Evolutionary conservation across 1,140 invertebrate species (phyloP).

Genomic region (Trichoplusia ni): DNA sequence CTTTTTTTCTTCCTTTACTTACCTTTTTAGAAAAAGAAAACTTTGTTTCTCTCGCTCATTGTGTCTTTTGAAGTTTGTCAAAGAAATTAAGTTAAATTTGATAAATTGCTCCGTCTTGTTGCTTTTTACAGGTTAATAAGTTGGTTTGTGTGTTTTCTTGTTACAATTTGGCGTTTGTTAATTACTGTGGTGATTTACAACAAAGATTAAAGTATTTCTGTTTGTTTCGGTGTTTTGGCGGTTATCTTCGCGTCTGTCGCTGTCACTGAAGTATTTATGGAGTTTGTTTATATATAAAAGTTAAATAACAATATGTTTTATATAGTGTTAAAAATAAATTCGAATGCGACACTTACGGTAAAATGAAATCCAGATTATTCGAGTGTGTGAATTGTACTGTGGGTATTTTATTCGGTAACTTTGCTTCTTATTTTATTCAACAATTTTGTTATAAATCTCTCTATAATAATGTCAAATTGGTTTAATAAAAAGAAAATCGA

Average conservation of each 20-base stretch:
- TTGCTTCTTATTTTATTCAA: no score
- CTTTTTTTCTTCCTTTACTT: not conserved
- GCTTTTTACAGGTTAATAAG: constrained; percentile 23
- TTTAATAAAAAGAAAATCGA: no score
- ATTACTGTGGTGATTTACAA: constrained; percentile 19
- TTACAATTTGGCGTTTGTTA: constrained; percentile 14
- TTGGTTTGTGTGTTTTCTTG: constrained; percentile 17
- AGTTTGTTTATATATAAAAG: no score
- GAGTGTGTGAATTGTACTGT: no score
- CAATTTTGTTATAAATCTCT: no score
- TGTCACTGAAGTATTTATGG: not conserved
- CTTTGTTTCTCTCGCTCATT: not conserved
- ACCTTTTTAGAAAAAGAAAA: not conserved
- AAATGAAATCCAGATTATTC: no score
- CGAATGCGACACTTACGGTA: no score
- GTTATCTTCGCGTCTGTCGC: not conserved
- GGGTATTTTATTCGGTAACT: no score
- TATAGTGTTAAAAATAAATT: no score
- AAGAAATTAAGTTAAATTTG: constrained; percentile 30
- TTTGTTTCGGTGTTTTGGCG: constrained; percentile 3
- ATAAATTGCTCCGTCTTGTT: constrained; percentile 17
- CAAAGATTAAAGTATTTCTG: not conserved
- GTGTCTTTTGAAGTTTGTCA: constrained; percentile 32
- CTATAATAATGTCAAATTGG: no score
- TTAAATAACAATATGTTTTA: no score